Base-by-base conservation (phyloP, 2,797 vertebrate species). In the Acanthurus lineatus region DNA sequence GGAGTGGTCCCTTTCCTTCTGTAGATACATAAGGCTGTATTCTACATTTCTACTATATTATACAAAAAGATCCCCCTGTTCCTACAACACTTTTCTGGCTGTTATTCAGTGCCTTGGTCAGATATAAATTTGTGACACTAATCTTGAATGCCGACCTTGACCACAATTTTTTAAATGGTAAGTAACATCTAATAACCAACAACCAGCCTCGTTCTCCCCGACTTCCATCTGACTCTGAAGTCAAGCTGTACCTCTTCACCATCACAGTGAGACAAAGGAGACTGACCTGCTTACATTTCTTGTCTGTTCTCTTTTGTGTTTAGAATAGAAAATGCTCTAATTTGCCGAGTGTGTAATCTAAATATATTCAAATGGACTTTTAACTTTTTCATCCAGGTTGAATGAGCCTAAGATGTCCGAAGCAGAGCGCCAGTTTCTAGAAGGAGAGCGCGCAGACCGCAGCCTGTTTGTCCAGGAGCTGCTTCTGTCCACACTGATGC, bases 391-490 rank as follows among this genome's bases (percentile, higher is more conserved):
- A 57, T 28, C 0, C 88, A 99, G 98, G 95, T 96, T 99, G 95
- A 99, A 98, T n/a, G 98, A 99, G 77, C 97, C 97, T 48, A 98
- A 99, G 95, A 97, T 99, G 97, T 97, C 97, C 0, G 98, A 99
- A 95, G 94, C 92, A 1, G 98, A 99, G 92, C 96, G 97, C n/a
- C 98, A 99, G 96, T 96, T 95, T 58, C 93, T 96, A 92, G 98
- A 99, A 82, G 97, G 97, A 0, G 98, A 99, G 86, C 96, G 96
- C 0, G 98, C 98, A 7, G 97, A 99, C 93, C 96, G 97, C 92
- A 98, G 97, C 95, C 95, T 99, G 91, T 99, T 99, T 57, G 97
- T 99, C 57, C 97, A 99, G 85, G 98, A 99, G 97, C 96, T 99
- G 79, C 96, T 99, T 48, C 91, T 99, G 93, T 98, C 98, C 79